Percentiles rank a stretch among this genome's conserved stretches.
Evolutionary conservation across 2,888 invertebrate genomes (phyloP).

Genomic region (Aromia moschata): DNA sequence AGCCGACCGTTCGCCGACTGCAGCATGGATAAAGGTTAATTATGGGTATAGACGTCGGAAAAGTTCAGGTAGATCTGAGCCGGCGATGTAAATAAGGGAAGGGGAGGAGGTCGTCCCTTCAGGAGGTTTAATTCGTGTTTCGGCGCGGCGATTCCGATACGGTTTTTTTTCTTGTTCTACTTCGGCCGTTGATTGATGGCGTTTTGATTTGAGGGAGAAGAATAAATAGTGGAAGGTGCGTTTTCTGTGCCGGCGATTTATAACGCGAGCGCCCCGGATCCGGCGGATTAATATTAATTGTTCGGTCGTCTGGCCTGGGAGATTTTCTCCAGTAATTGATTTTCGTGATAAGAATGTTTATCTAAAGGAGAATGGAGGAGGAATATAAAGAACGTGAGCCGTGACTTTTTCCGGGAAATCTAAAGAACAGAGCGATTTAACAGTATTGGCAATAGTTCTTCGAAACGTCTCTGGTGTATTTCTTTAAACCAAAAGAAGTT

Average conservation of each 20-base stretch:
- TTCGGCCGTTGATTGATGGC: conserved; percentile 34
- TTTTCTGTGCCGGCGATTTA: conserved; percentile 2
- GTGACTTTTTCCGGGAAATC: too few relatives aligned
- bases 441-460: too few relatives aligned
- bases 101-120: conserved; percentile 32
- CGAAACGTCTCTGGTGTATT: too few relatives aligned
- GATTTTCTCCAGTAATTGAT: too few relatives aligned
- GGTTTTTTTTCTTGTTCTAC: conserved; percentile 23
- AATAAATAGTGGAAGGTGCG: conserved; percentile 14
- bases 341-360: too few relatives aligned
- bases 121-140: conserved; percentile 31
- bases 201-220: conserved; percentile 27
- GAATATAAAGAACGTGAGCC: too few relatives aligned
- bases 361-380: too few relatives aligned
- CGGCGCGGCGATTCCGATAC: conserved; percentile 30
- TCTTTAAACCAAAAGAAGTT: too few relatives aligned
- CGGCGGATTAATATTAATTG: conserved; percentile 1
- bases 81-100: conserved; percentile 44
- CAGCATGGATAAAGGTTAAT: conserved; percentile 56
- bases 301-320: background rate
- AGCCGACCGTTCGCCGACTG: conserved; percentile 53
- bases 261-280: background rate
- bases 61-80: conserved; percentile 48
- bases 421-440: too few relatives aligned
- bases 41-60: conserved; percentile 49